These are phyloP conservation scores for Etheostoma spectabile DNA, from an alignment of 2,113 vertebrate genomes.

Conservation along the genomic window DNA sequence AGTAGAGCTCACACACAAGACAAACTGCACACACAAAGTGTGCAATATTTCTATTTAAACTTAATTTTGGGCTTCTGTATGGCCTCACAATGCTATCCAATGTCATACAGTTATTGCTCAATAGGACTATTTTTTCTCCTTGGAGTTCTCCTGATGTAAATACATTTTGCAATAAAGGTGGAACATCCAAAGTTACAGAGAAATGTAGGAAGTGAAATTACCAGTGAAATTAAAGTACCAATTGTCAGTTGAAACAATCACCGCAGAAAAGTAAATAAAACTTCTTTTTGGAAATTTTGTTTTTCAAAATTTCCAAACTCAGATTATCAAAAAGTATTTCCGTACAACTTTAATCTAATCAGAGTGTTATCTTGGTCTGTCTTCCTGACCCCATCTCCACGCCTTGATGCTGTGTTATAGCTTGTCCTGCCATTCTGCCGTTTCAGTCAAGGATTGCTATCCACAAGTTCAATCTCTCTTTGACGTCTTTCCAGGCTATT, in stretches of 20 bases:
- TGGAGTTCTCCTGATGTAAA: neutral
- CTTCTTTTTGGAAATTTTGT: neutral
- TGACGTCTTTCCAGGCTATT: constrained; percentile 41
- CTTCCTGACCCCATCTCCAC: neutral
- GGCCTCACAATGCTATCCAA: neutral
- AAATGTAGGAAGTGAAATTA: neutral
- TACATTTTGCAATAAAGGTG: too few relatives aligned
- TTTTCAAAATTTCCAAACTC: too few relatives aligned
- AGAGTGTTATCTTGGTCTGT: neutral
- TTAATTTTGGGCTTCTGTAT: neutral
- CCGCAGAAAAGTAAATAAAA: neutral
- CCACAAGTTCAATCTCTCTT: constrained; percentile 49
- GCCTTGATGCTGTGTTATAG: constrained; percentile 13
- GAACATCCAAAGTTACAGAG: neutral
- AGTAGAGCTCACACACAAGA: constrained; percentile 14
- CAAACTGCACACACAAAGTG: constrained; percentile 19
- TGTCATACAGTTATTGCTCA: neutral
- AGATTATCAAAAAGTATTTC: too few relatives aligned
- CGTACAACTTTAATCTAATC: neutral
- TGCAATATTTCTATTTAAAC: neutral
- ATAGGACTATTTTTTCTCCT: neutral
- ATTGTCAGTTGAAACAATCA: neutral
- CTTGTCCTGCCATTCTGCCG: constrained; percentile 38
- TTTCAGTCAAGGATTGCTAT: constrained; percentile 62
- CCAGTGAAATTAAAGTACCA: neutral